Evolutionary conservation across 2,113 vertebrate genomes (phyloP), one percentile per base, ranked within the genome.

Genomic region (Oncorhynchus gorbuscha): DNA sequence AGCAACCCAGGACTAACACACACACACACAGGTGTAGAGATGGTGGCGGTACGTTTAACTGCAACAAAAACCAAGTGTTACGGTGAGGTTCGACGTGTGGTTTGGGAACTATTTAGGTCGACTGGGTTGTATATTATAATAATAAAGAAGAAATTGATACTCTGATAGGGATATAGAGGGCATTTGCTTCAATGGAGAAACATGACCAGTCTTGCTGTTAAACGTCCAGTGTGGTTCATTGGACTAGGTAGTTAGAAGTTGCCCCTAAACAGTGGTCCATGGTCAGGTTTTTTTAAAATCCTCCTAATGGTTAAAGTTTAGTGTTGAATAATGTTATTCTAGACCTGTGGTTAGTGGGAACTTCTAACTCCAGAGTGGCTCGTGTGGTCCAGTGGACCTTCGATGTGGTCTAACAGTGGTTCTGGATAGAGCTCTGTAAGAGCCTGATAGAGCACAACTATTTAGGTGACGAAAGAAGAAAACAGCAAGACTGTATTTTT

Each of bases 91-190:
- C 89, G 90, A 89, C 90, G 82, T 74, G 78, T 90, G 89, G 91
- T 89, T 86, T 84, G 67, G 70, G 77, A 88, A 83, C 39, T 11
- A 3, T 45, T 45, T 12, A 11, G 39, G 39, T 45, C 0, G 11
- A 16, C 26, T 30, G 65, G 73, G 70, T 71, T 83, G 8, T 71
- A 69, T 1, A 32, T 78, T 76, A 3, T 69, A 16, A 3, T 69
- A 22, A 92, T 92, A 90, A 94, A 91, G 85, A 94, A 94, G 87
- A 95, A 94, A 78, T 78, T 95, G 3, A 85, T 93, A 76, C 94
- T 95, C 82, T 94, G 89, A 93, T 75, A 35, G 35, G 35, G 35
- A 6, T 6, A 35, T 35, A 66, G 78, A 13, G 18, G 62, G 66
- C 39, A 65, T 49, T 26, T 3, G 28, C 49, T 75, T 64, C 48